Evolutionary conservation across 2,888 invertebrate species (phyloP).

Genomic region (Apamea epomidion): DNA sequence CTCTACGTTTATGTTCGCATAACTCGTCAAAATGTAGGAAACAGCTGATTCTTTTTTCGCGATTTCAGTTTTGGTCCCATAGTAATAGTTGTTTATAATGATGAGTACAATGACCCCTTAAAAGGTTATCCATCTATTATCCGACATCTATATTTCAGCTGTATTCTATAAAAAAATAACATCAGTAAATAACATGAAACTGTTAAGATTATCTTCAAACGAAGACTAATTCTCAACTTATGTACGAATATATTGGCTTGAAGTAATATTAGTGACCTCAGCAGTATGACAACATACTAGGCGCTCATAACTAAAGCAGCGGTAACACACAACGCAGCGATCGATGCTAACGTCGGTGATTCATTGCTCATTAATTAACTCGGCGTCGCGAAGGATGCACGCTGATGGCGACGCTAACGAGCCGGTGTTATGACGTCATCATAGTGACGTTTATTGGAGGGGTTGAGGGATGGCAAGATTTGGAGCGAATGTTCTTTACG

Average conservation of each 20-base stretch:
- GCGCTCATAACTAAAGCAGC: slow-evolving; percentile 41
- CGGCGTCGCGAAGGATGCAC: slow-evolving; percentile 53
- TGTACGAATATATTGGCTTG: background rate
- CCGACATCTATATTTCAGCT: no score
- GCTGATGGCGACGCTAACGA: slow-evolving; percentile 54
- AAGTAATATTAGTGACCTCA: background rate
- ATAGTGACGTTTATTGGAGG: slow-evolving; percentile 57
- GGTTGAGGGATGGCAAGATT: slow-evolving; percentile 47
- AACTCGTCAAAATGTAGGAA: no score
- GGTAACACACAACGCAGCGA: slow-evolving; percentile 40
- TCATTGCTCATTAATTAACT: slow-evolving; percentile 63
- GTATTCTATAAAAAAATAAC: no score
- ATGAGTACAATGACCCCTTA: no score
- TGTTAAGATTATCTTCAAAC: background rate
- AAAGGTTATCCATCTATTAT: no score
- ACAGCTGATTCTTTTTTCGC: no score
- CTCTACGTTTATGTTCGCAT: no score
- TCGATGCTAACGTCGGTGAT: slow-evolving; percentile 53
- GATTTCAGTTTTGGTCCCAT: no score
- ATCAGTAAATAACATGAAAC: background rate
- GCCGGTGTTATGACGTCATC: slow-evolving; percentile 53
- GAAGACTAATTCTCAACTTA: background rate
- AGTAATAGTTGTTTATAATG: no score
- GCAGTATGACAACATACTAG: slow-evolving; percentile 29
- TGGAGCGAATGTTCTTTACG: slow-evolving; percentile 9